Evolutionary conservation across 1,140 invertebrate genomes (phyloP), one percentile per base, ranked within the genome.

Genomic region (Megalonaias nervosa): DNA sequence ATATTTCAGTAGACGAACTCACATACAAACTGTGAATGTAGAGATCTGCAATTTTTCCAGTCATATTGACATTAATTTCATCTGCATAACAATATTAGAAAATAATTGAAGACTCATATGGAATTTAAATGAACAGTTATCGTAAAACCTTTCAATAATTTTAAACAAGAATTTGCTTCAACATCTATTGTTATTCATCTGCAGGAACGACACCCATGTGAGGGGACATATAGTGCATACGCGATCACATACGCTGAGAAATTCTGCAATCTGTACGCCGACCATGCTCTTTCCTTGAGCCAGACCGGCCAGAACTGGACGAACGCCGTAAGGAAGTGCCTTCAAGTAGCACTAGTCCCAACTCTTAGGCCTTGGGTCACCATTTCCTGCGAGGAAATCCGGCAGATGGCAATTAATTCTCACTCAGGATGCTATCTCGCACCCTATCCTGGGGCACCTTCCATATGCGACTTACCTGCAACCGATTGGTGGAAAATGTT

Each of bases 331-430:
- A 16, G 74, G 21, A 76, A 70, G 64, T 76, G 67, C 59, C 65
- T 74, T 6, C 73, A 74, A 31, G 73, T 75, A n/a, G 60, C 55
- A 5, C 74, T 75, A 19, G 74, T 76, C 6, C 67, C 67, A 21
- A 67, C 69, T 13, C 23, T 76, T 14, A 56, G 74, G 55, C 67
- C 67, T 13, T 76, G 23, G 23, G 59, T 61, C 11, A 48, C 23
- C 14, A 61, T 15, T 21, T 68, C 19, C 19, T 75, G 74, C 38
- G 21, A 58, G 13, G 23, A 75, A n/a, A 68, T 75, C 9, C 68
- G 69, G 58, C 48, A 59, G 16, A 31, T 38, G 19, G 74, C 74
- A 4, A 61, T 75, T 68, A 26, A 68, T 38, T 59, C 48, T 59
- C 74, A 69, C 56, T 57, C 66, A 13, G 31, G 14, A 60, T 75